Base-by-base conservation (phyloP, 2,888 invertebrate genomes). In the Minunthozetes semirufus region DNA sequence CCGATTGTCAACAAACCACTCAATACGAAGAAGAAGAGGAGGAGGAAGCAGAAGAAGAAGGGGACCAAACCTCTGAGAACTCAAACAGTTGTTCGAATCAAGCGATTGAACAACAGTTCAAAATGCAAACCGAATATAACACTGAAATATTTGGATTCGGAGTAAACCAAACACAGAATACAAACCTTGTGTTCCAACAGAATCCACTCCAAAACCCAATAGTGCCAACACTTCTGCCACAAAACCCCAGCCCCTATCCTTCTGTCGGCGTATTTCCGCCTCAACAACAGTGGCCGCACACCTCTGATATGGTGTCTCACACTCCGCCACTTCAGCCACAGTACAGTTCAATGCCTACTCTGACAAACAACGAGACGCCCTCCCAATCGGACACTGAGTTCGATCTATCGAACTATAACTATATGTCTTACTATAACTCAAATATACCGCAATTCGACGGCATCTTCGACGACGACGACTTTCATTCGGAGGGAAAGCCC, bases 381-480 rank as follows among this genome's bases (percentile, higher is more conserved):
- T 15, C 70, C 22, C 27, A 25, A 22, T 1, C 15, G 13, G 70
- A 70, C 17, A 19, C 15, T 42, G 70, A 70, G 48, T 70, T 70
- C 38, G 70, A 70, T 46, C 42, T 68, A 8, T 22, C 22, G n/a
- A 66, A 66, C 63, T 66, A 38, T 19, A 33, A 33, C n/a, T 66
- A 66, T 38, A 48, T 70, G 70, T 13, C 46, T 11, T 70, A 70
- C 70, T 48, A 70, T 17, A 72, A 72, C 29, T n/a, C 50, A 59
- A 72, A 72, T 33, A 72, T 75, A n/a, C 75, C 75, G 8, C 75
- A 75, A 72, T 72, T 75, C 27, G 75, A 75, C 29, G 75, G 75
- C 25, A 48, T 70, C 13, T 70, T 48, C 25, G 70, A 70, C n/a
- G 70, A 70, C 70, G 70, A 70, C 70, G n/a, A 19, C 15, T 48